Base-by-base conservation (phyloP, 2,888 invertebrate genomes). In the Leptinotarsa juncta region DNA sequence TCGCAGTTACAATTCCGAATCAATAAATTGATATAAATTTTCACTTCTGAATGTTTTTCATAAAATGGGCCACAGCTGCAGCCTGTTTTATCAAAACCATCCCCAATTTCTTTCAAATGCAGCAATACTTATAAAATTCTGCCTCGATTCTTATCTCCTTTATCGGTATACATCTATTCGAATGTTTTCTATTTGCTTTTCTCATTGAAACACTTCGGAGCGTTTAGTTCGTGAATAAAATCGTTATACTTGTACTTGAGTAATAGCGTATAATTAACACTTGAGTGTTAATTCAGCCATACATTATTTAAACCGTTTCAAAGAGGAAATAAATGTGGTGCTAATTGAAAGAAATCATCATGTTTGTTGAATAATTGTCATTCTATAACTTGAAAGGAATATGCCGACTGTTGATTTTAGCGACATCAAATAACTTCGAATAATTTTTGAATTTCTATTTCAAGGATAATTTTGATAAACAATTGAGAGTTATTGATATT, bases 311-410 rank as follows among this genome's bases (percentile, higher is more conserved):
- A 75, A 75, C 65, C 50, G 70, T 70, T 71, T 51, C n/a, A 62
- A 48, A 65, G 66, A 60, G 65, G 69, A 65, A 69, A 75, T 72
- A 66, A 71, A 71, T 50, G 69, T 50, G n/a, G 68, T 71, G 75
- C 53, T 75, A 75, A 75, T 75, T 70, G 75, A 75, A 72, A 70
- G 57, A 65, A 72, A 75, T 75, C 75, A 75, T 72, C 51, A 65
- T 71, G 62, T 67, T 67, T 55, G 62, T 55, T 65, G 68, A 71
- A 74, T 68, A 71, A 67, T 67, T 62, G 42, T 42, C 26, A 42
- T 60, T 15, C 15, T 62, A 1, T 0, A 62, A 32, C n/a, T 62
- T 42, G 42, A 42, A 20, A 62, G 32, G 42, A 62, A n/a, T 14
- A 16, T 15, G n/a, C 62, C 32, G 62, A 10, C n/a, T n/a, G 62